phyloP scores from a whole-genome alignment of 2,888 invertebrate genomes.

The Bhutanitis thaidina region DNA sequence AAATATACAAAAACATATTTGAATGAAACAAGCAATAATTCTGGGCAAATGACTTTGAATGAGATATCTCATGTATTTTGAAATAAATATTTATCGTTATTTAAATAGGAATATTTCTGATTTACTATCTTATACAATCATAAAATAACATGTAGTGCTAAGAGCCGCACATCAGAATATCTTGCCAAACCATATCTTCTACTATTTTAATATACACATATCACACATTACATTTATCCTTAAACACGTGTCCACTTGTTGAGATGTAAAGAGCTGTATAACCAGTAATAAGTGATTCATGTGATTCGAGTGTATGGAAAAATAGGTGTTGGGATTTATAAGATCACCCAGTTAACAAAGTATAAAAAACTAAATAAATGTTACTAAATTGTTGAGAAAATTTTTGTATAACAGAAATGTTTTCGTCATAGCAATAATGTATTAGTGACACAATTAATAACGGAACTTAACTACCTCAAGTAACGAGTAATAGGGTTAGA shows the following conservation, averaged over 20 bases:
- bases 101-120: conserved; percentile 9
- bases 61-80: conserved; percentile 14
- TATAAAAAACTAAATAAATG: conserved; percentile 35
- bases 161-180: conserved; percentile 8
- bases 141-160: conserved; percentile 10
- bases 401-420: conserved; percentile 60
- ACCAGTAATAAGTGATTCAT: conserved; percentile 23
- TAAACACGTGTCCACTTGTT: not conserved
- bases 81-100: conserved; percentile 18
- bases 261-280: conserved; percentile 7
- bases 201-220: conserved; percentile 18
- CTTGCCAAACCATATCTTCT: conserved; percentile 20
- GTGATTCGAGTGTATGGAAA: not conserved
- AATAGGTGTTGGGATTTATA: conserved; percentile 26
- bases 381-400: conserved; percentile 63
- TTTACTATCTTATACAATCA: conserved; percentile 11
- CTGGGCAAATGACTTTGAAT: conserved; percentile 13
- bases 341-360: conserved; percentile 45
- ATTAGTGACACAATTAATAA: conserved; percentile 52
- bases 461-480: conserved; percentile 75
- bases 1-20: conserved; percentile 21
- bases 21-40: conserved; percentile 23
- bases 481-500: conserved; percentile 63
- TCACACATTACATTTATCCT: conserved; percentile 14
- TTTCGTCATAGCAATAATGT: conserved; percentile 64